Percentiles rank a stretch among this genome's conserved stretches.
phyloP scores from a whole-genome alignment of 2,888 invertebrate species.

The Melikaiella ostensackeni region DNA sequence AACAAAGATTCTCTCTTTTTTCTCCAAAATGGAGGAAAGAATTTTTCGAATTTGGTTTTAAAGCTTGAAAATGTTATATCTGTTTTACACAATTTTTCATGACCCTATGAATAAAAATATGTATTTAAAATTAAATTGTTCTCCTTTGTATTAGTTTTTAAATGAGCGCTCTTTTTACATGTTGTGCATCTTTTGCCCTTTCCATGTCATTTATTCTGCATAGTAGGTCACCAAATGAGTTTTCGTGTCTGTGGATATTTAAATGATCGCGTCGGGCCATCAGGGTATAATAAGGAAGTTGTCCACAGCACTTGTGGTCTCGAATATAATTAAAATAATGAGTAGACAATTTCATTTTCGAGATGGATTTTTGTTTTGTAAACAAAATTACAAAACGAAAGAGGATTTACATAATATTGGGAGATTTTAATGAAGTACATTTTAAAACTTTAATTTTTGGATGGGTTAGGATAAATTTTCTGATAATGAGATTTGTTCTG shows the following conservation, averaged over 20 bases:
- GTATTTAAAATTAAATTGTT: no score
- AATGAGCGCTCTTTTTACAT: not conserved
- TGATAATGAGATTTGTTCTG: conserved; percentile 5
- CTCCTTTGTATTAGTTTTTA: not conserved
- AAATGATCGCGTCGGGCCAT: not conserved
- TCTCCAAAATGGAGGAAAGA: not conserved
- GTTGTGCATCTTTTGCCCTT: not conserved
- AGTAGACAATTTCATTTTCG: not conserved
- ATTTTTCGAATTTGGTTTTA: not conserved
- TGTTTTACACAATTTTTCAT: not conserved
- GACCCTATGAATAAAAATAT: no score
- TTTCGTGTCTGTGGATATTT: not conserved
- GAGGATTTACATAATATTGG: not conserved
- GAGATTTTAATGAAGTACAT: not conserved
- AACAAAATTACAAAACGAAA: not conserved
- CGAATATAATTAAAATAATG: not conserved
- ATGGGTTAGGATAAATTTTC: not conserved
- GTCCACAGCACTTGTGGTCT: not conserved
- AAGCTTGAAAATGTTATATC: not conserved
- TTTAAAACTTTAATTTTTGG: not conserved
- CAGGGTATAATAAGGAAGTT: not conserved
- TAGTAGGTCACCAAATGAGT: not conserved
- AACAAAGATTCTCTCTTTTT: conserved; percentile 6
- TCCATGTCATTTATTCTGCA: not conserved
- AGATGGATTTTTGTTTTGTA: not conserved